Percentiles rank a stretch among this genome's conserved stretches.
These are phyloP conservation scores for Conistra vaccinii DNA, from an alignment of 2,888 invertebrate genomes.

Conservation along the genomic window DNA sequence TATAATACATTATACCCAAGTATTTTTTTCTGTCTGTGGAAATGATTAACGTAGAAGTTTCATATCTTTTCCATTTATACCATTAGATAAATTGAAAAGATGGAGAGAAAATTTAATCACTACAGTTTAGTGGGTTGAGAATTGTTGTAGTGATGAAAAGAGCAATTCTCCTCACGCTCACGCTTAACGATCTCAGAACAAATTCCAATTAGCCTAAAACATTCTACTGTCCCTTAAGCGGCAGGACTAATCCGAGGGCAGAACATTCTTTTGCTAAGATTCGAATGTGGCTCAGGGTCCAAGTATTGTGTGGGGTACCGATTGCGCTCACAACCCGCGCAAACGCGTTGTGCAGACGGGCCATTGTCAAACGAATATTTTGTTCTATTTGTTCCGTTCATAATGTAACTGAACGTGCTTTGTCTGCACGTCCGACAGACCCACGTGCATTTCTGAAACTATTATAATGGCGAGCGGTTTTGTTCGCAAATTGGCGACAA, in stretches of 20 bases:
- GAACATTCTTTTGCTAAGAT: constrained; percentile 63
- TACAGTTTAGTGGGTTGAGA: background rate
- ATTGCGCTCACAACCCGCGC: constrained; percentile 61
- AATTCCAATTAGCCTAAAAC: constrained; percentile 2
- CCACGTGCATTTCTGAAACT: constrained; percentile 48
- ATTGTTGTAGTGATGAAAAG: background rate
- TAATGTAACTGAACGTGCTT: constrained; percentile 54
- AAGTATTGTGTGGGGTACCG: constrained; percentile 69
- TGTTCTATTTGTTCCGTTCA: constrained; percentile 58
- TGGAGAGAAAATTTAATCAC: background rate
- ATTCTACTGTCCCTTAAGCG: constrained; percentile 28
- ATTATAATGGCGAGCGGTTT: constrained; percentile 24
- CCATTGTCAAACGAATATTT: constrained; percentile 65
- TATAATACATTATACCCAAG: no score
- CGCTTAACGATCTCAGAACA: background rate
- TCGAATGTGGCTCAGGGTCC: constrained; percentile 80
- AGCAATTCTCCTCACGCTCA: background rate
- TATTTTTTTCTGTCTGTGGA: background rate
- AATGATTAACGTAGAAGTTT: background rate
- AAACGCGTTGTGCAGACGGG: constrained; percentile 66
- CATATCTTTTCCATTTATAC: background rate
- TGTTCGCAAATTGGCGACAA: constrained; percentile 1
- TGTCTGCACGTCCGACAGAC: constrained; percentile 40
- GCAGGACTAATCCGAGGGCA: constrained; percentile 55
- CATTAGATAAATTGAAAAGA: no score